Conservation (phyloP, 2,797 vertebrate species). For the Corythornis leucogaster region DNA sequence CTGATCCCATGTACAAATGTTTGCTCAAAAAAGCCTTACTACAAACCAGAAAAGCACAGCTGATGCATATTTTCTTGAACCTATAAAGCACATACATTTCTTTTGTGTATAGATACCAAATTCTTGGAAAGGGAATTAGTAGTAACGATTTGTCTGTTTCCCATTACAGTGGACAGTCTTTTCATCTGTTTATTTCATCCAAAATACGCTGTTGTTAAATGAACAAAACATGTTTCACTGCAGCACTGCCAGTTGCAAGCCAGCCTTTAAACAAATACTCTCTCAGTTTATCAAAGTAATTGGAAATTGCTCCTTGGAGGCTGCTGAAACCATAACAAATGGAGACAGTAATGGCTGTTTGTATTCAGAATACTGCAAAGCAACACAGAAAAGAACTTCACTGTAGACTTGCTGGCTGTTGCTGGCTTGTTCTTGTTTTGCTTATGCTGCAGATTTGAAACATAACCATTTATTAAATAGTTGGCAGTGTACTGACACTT, state of each 20-base stretch:
- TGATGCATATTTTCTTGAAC: background rate
- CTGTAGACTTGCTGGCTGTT: background rate
- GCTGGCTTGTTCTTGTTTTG: background rate
- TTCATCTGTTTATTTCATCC: constrained; percentile 8
- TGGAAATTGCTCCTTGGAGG: constrained; percentile 47
- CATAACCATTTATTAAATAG: background rate
- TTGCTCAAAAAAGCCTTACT: background rate
- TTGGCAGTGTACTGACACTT: background rate
- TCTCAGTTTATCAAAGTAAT: constrained; percentile 46
- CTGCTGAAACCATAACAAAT: constrained; percentile 36
- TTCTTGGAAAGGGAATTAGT: constrained; percentile 26
- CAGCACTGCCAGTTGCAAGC: constrained; percentile 7
- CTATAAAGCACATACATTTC: background rate
- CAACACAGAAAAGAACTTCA: background rate
- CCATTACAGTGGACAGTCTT: background rate
- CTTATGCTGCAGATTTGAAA: background rate
- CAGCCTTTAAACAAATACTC: constrained; percentile 17
- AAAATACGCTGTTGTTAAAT: constrained; percentile 18
- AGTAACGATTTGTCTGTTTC: background rate
- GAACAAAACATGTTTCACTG: constrained; percentile 1
- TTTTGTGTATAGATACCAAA: background rate
- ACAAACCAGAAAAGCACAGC: background rate
- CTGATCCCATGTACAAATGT: background rate
- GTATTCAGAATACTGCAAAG: constrained; percentile 22
- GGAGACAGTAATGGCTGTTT: constrained; percentile 22